phyloP scores from a whole-genome alignment of 2,113 vertebrate genomes.

The Alectura lathami region DNA sequence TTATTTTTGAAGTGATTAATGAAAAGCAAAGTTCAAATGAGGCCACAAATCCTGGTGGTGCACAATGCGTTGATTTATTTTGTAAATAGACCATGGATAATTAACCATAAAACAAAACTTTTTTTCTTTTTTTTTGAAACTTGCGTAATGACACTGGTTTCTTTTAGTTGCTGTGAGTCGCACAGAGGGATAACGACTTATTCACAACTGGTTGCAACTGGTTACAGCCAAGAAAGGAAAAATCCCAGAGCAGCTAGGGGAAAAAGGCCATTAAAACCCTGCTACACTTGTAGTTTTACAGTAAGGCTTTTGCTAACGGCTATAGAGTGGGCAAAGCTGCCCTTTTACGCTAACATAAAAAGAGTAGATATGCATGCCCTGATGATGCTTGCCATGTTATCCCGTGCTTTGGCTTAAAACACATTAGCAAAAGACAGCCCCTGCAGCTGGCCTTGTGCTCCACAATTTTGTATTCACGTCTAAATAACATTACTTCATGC shows the following conservation, averaged over 20 bases:
- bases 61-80: conserved; percentile 79
- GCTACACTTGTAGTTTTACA: conserved; percentile 41
- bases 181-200: conserved; percentile 69
- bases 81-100: conserved; percentile 77
- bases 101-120: conserved; percentile 79
- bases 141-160: conserved; percentile 66
- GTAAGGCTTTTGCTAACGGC: background rate
- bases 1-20: conserved; percentile 76
- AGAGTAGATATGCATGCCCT: background rate
- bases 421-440: background rate
- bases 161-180: conserved; percentile 66
- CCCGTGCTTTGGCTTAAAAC: background rate
- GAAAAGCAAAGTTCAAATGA: conserved; percentile 77
- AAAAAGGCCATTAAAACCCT: background rate
- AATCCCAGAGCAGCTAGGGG: conserved; percentile 20
- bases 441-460: conserved; percentile 15
- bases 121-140: background rate
- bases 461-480: background rate
- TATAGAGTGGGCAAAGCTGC: background rate
- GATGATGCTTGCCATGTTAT: background rate
- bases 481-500: conserved; percentile 1
- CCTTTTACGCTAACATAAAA: background rate
- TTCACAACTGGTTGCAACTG: conserved; percentile 68
- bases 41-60: conserved; percentile 73
- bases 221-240: conserved; percentile 64